Evolutionary conservation across 1,140 invertebrate species (phyloP), one percentile per base, ranked within the genome.

Genomic region (Cydia fagiglandana): DNA sequence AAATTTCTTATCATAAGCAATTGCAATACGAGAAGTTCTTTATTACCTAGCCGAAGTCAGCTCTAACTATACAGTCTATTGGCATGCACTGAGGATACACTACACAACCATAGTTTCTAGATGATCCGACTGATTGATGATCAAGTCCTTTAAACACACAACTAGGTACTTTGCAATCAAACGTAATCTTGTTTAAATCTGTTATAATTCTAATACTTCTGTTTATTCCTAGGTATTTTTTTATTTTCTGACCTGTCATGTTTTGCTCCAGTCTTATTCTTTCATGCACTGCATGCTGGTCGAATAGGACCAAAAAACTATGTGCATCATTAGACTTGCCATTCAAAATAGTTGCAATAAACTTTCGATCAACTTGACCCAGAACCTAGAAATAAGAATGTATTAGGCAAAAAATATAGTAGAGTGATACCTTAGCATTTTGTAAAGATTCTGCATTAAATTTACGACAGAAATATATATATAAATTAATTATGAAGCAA

Each of bases 241-340:
- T 17, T n/a, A n/a, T 13, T 53, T 17, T 50, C 50, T 74, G 80
- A 89, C 90, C 86, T 77, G 77, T 74, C 74, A 92, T 79, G 79
- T 91, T 90, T n/a, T 70, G 86, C 85, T 97, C 96, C 9, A 96
- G 86, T 76, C 95, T 86, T 70, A 96, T 93, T 88, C 96, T 90
- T 88, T 97, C 96, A 89, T 96, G 94, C 28, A 96, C 96, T 73
- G 96, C 96, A 93, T 97, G 96, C 86, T 97, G 96, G 90, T 97
- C 96, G 85, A 96, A 95, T 38, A 96, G 80, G 4, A 96, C 93
- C 17, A 96, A 78, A 73, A 94, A 86, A 76, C 93, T 79, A 83
- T 66, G n/a, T 30, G 61, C 77, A 45, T 70, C 15, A 34, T 73
- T 70, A 34, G 75, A 78, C 73, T 77, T 86, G 13, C 76, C 80